Base-by-base conservation (phyloP, 2,888 invertebrate genomes). In the Oligia latruncula region DNA sequence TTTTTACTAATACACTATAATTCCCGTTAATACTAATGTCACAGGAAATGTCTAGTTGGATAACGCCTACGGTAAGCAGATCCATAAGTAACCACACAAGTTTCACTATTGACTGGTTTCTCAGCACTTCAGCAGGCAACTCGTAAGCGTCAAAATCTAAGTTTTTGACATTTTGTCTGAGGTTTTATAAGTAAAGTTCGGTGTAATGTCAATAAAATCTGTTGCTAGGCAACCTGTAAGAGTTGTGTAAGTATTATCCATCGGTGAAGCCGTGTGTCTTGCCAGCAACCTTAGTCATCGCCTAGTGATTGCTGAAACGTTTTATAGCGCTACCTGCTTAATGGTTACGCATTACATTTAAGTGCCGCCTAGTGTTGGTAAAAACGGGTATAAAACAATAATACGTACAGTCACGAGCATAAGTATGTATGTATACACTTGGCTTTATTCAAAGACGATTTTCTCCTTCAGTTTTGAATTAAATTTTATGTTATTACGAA, bases 321-420 rank as follows among this genome's bases (percentile, higher is more conserved):
- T 52, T 17, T 52, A 49, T 29, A 29, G 11, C 6, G 20, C 29
- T 8, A 70, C 8, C n/a, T n/a, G n/a, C 13, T 13, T 13, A n/a
- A 5, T 29, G 5, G n/a, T 29, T 2, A 62, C 52, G 17, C 35
- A 35, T 71, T 20, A 35, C 4, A 23, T 70, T 70, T 35, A 35
- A 13, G 9, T 23, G 13, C 20, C 15, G 23, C 29, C 0, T 46
- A 35, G 29, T 15, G 29, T 17, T 23, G 2, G 46, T 49, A 35
- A 73, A 49, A 65, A 23, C 23, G 9, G 15, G 15, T 2, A 29
- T 60, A 46, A 58, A 74, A 79, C 49, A 67, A 66, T 66, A 67
- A 64, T 66, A 64, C 13, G 15, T 74, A 35, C 35, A 29, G 29
- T 29, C 29, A 29, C 29, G 29, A 1, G 29, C 29, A 29, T 29